phyloP scores from a whole-genome alignment of 2,797 vertebrate species.

The Phataginus tricuspis region DNA sequence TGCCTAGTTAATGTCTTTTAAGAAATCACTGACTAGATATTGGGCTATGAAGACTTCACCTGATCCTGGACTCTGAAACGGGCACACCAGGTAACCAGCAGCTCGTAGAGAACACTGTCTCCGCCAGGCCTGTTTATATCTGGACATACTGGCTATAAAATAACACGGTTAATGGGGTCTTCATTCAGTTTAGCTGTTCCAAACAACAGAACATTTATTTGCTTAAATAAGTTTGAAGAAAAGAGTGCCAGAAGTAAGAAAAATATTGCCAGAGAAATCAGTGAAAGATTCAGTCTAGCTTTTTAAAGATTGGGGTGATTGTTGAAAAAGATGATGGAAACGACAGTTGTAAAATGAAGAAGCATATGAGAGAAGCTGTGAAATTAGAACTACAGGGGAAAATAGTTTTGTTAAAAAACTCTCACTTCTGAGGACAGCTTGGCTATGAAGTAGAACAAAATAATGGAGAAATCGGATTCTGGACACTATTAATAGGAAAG shows the following conservation, averaged over 20 bases:
- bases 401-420: background rate
- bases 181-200: background rate
- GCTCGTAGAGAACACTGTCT: background rate
- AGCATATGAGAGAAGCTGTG: background rate
- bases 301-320: background rate
- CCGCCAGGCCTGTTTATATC: background rate
- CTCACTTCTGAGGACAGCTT: background rate
- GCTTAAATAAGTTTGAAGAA: slow-evolving; percentile 1
- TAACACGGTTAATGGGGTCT: background rate
- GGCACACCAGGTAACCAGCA: background rate
- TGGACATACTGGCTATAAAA: background rate
- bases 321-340: background rate
- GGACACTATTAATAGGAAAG: background rate
- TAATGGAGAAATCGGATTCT: background rate
- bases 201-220: background rate
- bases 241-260: background rate
- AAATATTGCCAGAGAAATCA: background rate
- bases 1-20: background rate
- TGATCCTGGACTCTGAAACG: background rate
- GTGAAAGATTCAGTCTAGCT: background rate
- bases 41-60: background rate
- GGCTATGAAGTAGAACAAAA: background rate
- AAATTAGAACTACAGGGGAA: background rate
- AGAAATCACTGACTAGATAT: background rate
- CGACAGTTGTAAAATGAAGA: background rate